Conservation (phyloP, 2,113 vertebrate species). For the Amphiprion percula region DNA sequence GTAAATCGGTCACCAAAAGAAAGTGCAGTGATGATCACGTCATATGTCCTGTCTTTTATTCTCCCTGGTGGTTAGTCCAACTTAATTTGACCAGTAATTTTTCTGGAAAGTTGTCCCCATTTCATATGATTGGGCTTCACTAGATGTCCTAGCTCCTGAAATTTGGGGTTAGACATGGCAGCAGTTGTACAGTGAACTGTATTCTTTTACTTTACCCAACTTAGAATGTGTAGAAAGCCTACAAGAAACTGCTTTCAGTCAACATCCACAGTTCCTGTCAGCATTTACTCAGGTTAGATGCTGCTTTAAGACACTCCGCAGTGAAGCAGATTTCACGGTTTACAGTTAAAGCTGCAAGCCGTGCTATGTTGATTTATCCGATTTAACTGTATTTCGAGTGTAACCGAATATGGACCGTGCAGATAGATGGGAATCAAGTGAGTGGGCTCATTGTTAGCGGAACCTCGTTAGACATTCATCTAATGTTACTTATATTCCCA, state of each 20-base stretch:
- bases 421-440: not conserved
- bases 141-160: not conserved
- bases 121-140: not conserved
- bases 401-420: not conserved
- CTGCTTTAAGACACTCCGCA: not conserved
- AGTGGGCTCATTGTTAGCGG: not conserved
- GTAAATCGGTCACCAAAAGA: too few relatives aligned
- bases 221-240: not conserved
- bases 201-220: too few relatives aligned
- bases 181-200: not conserved
- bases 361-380: not conserved
- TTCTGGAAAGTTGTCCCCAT: not conserved
- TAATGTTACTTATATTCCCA: slow-evolving; percentile 4
- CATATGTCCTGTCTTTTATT: not conserved
- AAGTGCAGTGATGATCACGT: too few relatives aligned
- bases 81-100: not conserved
- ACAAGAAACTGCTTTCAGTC: too few relatives aligned
- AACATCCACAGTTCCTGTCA: not conserved
- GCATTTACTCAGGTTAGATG: not conserved
- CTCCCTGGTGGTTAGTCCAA: not conserved
- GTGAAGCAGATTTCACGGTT: not conserved
- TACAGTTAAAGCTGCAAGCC: not conserved
- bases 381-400: not conserved
- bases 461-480: slow-evolving; percentile 1
- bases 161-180: not conserved